phyloP scores from a whole-genome alignment of 1,140 invertebrate genomes.

The Neodiprion pinetum region DNA sequence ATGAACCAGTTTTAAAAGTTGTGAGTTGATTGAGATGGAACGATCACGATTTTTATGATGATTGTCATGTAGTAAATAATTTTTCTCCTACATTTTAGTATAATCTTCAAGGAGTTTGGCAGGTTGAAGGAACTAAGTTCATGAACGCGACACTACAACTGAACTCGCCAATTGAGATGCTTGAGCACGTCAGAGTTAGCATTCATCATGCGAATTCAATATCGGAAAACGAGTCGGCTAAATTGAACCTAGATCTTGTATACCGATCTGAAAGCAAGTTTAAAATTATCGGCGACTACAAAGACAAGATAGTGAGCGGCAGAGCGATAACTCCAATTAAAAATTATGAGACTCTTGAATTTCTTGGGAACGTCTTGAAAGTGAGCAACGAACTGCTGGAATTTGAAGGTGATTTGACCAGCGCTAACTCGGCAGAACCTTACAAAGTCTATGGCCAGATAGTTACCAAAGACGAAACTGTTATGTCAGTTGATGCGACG shows the following conservation, averaged over 20 bases:
- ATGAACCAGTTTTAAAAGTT: constrained; percentile 30
- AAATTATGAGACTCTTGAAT: constrained; percentile 31
- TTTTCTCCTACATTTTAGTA: constrained; percentile 42
- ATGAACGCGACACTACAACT: constrained; percentile 59
- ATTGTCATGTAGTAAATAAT: constrained; percentile 26
- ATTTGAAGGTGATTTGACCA: constrained; percentile 44
- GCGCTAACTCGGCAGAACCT: constrained; percentile 27
- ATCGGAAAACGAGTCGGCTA: constrained; percentile 33
- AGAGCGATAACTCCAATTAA: constrained; percentile 38
- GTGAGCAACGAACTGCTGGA: constrained; percentile 28
- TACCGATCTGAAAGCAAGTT: constrained; percentile 37
- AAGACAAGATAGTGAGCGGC: constrained; percentile 29
- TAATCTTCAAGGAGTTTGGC: constrained; percentile 62
- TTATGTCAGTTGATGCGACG: constrained; percentile 24
- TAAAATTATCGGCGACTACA: constrained; percentile 37
- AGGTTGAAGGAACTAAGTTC: constrained; percentile 56
- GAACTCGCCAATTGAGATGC: constrained; percentile 61
- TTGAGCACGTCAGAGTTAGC: constrained; percentile 59
- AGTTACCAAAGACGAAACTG: constrained; percentile 9
- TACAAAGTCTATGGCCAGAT: constrained; percentile 34
- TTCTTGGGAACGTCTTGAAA: constrained; percentile 39
- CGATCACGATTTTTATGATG: constrained; percentile 8
- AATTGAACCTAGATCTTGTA: constrained; percentile 37
- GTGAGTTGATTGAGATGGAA: constrained; percentile 32
- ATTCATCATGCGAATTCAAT: constrained; percentile 56